Base-by-base conservation (phyloP, 1,140 invertebrate genomes). In the Lethrus apterus region DNA sequence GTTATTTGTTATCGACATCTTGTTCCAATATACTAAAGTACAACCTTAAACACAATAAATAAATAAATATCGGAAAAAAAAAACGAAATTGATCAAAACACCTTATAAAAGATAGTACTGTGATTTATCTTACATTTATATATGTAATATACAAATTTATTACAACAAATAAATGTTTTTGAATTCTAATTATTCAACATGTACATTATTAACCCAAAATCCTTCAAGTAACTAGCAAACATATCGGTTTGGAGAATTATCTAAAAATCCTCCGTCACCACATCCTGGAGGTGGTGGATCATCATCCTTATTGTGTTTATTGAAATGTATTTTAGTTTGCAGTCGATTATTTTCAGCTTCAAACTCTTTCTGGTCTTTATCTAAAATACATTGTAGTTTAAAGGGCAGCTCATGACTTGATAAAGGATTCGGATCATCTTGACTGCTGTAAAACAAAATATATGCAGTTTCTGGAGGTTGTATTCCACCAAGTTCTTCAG, bases 401-500 rank as follows among this genome's bases (percentile, higher is more conserved):
- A 20, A 11, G 5, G 61, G 54, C 11, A 67, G 42, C 8, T 36
- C 30, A 2, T 43, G 30, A n/a, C 48, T 34, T 5, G 51, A 44
- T 18, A 65, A 24, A 17, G 57, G 51, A 15, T 61, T 57, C 4
- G 61, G 58, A 19, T 65, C 62, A 46, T 67, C 62, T 11, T 58
- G 45, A 15, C 59, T 40, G 14, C 57, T 51, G 59, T 92, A 92
- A 55, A 91, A 87, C 2, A 91, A 66, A 35, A 91, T 82, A 54
- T 91, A 92, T 0, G 87, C 84, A 0, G 88, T 90, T 58, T 86
- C 83, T 1, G 81, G 79, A 2, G 77, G 76, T 43, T 80, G 75
- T 13, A 85, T 66, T 44, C 66, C 71, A 47, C 77, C 75, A 38
- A 89, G 75, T 8, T 81, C 75, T 1, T 72, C 65, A 13, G 52